Evolutionary conservation across 1,140 invertebrate genomes (phyloP), one percentile per base, ranked within the genome.

Genomic region (Drosophila tsacasi): DNA sequence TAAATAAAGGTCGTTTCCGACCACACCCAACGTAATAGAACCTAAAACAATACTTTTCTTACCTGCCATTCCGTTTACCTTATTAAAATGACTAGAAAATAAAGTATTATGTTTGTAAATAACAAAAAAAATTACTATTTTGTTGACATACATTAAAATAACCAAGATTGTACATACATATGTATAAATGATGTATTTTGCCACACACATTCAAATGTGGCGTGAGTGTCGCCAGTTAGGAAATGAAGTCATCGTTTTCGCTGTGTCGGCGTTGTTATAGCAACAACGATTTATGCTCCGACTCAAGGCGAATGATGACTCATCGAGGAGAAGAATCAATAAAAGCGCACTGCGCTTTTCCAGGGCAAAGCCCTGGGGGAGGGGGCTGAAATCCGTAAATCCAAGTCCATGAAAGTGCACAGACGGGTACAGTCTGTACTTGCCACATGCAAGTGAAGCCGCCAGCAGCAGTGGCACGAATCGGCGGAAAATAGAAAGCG

Each of bases 221-320:
- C 32, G 35, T 39, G 59, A 25, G 35, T 32, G 59, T 47, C 42
- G 40, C 10, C 77, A 63, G 77, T 80, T 80, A 69, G 27, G 35
- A 40, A 73, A 85, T 85, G 82, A 85, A 75, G 82, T 85, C 82
- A 85, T 81, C 82, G 42, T 54, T 54, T 60, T 49, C 1, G 67
- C 54, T 52, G 42, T 19, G 39, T 27, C 25, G 65, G 32, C 30
- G 21, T 42, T 39, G 25, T 19, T 35, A 73, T 66, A 32, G 57
- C 55, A 23, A 55, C 55, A 21, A 50, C 27, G 19, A 7, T 23
- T 75, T 72, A 68, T 74, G 85, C 69, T 71, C 57, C 64, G 32
- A 30, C 62, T 66, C 46, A 64, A 67, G n/a, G 39, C 37, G 52
- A 13, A 52, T 19, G 49, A 79, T 89, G 85, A 90, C 74, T 89